Base-by-base conservation (phyloP, 2,797 vertebrate species). In the Pteronotus mesoamericanus region DNA sequence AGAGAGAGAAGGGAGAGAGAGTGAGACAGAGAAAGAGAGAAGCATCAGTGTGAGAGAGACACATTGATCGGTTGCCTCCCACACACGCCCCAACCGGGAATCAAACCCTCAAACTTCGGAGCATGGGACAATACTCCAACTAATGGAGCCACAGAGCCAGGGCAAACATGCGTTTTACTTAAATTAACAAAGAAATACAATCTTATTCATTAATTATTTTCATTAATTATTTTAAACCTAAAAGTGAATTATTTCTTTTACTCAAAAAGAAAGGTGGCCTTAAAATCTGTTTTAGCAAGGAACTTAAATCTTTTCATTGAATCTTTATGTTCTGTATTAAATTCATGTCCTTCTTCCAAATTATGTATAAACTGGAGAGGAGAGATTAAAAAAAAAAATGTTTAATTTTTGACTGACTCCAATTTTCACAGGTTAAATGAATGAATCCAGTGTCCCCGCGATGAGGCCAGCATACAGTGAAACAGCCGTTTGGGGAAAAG, bases 291-390 rank as follows among this genome's bases (percentile, higher is more conserved):
- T 78, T 61, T 61, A 34, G 9, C n/a, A 42, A 74, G 55, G 90
- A 61, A 86, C 61, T 64, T 84, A 18, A 6, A 57, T 59, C 71
- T n/a, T 69, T 48, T 57, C 64, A 90, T 53, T 34, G 57, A 80
- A 26, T 12, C 29, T 71, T 86, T 37, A 72, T 22, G 61, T 71
- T 68, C 53, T 66, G 6, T 37, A 46, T 64, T 46, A 95, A 93
- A 85, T 71, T 68, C 42, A 72, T 72, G 94, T 91, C 80, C 75
- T 83, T 55, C 57, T 94, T 87, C 42, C 68, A 61, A 72, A 82
- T 86, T 72, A 72, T 66, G 48, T 87, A 85, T 16, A 72, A 84
- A 85, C 24, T 26, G 9, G 64, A 72, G 10, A 44, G 8, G 37
- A 22, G 18, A 78, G 21, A 86, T 18, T n/a, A n/a, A n/a, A n/a